These are phyloP conservation scores for Archivesica marissinica DNA, from an alignment of 1,140 invertebrate species.

Conservation along the genomic window DNA sequence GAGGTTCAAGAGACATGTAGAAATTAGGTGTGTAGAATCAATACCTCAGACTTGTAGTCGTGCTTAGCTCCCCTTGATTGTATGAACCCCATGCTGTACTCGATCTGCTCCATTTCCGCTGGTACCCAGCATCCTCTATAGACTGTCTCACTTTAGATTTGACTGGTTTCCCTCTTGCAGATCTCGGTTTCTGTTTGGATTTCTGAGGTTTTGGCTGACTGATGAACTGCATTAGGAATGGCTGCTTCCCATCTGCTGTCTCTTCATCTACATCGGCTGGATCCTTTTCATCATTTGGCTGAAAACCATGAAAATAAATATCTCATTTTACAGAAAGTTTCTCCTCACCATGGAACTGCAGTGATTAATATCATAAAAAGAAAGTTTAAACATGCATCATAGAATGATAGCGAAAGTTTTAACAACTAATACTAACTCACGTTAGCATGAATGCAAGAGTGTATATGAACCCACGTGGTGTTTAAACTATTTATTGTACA, in stretches of 20 bases:
- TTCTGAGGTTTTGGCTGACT: conserved; percentile 35
- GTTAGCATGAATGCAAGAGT: too few species aligned
- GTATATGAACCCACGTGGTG: too few species aligned
- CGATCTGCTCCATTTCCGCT: conserved; percentile 65
- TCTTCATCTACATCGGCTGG: conserved; percentile 7
- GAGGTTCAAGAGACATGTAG: too few species aligned
- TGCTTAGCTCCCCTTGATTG: conserved; percentile 61
- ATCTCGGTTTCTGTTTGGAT: conserved; percentile 26
- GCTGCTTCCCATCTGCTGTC: background rate
- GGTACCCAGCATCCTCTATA: conserved; percentile 56
- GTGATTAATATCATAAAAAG: too few species aligned
- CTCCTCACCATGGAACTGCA: too few species aligned
- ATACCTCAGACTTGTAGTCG: conserved; percentile 58
- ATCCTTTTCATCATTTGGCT: conserved; percentile 21
- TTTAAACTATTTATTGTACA: too few species aligned
- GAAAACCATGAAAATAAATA: background rate
- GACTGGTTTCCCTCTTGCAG: conserved; percentile 45
- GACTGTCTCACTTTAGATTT: conserved; percentile 53
- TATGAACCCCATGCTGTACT: conserved; percentile 65
- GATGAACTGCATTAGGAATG: conserved; percentile 47
- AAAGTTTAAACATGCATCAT: too few species aligned
- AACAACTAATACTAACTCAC: too few species aligned
- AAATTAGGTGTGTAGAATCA: too few species aligned
- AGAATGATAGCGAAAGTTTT: too few species aligned
- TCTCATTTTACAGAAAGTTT: too few species aligned